phyloP scores from a whole-genome alignment of 2,113 vertebrate genomes.

The Cinclus mexicanus region DNA sequence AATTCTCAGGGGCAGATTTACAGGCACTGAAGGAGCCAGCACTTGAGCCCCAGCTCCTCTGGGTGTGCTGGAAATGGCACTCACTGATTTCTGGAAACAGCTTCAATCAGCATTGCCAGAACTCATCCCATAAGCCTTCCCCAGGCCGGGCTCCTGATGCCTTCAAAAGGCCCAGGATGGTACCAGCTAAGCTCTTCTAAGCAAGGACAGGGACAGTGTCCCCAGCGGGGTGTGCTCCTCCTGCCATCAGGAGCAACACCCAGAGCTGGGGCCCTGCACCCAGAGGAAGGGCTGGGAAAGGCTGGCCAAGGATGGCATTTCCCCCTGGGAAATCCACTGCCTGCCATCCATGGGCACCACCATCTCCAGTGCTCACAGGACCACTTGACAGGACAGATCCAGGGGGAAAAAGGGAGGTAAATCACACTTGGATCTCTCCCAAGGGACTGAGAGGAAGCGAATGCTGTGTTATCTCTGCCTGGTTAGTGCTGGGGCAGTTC shows the following conservation, averaged over 20 bases:
- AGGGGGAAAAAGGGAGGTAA: background rate
- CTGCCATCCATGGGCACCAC: fast-evolving
- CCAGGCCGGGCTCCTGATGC: background rate
- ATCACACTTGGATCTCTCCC: background rate
- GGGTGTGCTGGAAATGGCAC: background rate
- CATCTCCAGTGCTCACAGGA: background rate
- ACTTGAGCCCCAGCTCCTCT: background rate
- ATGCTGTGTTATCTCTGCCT: fast-evolving
- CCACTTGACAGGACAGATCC: fast-evolving
- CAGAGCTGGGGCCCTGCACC: fast-evolving
- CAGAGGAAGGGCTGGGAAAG: background rate
- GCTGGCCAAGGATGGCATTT: background rate
- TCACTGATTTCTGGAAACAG: background rate
- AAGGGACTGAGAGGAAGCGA: background rate
- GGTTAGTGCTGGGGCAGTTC: background rate
- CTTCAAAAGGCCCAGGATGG: background rate
- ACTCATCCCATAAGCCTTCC: background rate
- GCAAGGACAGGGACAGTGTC: background rate
- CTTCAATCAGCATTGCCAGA: background rate
- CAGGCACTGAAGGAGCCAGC: fast-evolving
- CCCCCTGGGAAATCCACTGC: background rate
- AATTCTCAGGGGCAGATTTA: background rate
- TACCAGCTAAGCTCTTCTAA: background rate
- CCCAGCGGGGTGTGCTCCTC: background rate
- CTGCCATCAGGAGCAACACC: background rate